Evolutionary conservation across 2,888 invertebrate genomes (phyloP), one percentile per base, ranked within the genome.

Genomic region (Parasteatoda lunata): DNA sequence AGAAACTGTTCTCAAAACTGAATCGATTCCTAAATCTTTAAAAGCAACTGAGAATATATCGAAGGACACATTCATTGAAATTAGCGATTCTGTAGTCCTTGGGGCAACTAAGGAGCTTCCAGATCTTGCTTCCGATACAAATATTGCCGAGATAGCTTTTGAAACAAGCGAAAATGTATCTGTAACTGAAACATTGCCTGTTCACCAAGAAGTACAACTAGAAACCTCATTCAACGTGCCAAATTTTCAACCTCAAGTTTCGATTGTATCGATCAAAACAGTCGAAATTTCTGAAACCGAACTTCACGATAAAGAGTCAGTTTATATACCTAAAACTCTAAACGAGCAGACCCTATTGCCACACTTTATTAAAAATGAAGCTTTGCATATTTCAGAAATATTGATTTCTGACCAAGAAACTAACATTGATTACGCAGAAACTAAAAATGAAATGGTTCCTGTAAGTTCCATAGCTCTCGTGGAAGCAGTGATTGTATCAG

Each of bases 131-230:
- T 73, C 84, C 3, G 48, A 13, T 89, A 48, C 91, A 91, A 75
- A 91, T 91, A 82, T 91, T 3, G 89, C 88, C 49, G 51, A 81
- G n/a, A 47, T 84, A 64, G 68, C 75, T 48, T 66, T 88, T 59
- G 64, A 83, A 71, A 69, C 84, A 3, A 77, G 72, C 9, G 80
- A 81, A 68, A 78, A 86, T 9, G 49, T 88, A 0, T 76, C 77
- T 48, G 65, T 89, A 11, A 66, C 69, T 11, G 89, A 89, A 84
- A 75, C 73, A n/a, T 73, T 72, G 5, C 51, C 75, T 59, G 59
- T 69, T 51, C 73, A 81, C 15, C 52, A 77, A 30, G 88, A 88
- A 77, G 73, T 70, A 48, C 45, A 71, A 11, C 48, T 85, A 3
- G 73, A 82, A 5, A 68, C 66, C 2, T n/a, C 15, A 7, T n/a